Evolutionary conservation across 2,888 invertebrate genomes (phyloP), one percentile per base, ranked within the genome.

Genomic region (Dyspetes luteomarginatus): DNA sequence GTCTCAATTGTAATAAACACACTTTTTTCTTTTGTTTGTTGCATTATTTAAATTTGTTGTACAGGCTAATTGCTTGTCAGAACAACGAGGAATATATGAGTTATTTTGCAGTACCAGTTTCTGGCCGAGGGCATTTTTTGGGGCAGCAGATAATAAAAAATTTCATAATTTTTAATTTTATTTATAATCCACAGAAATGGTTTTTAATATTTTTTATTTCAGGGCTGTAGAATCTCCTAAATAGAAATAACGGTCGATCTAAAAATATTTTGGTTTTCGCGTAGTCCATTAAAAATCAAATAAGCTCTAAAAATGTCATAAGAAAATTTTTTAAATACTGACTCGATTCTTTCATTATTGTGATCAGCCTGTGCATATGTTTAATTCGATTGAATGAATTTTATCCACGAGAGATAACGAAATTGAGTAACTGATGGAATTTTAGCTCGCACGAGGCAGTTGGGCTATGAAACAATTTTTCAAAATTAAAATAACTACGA

Each of bases 1-100:
- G 76, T 68, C 80, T 76, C 76, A 80, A 80, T 80, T 76, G 71
- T 56, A 69, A 80, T 76, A 76, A 76, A 80, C 72, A 67, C 75
- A 60, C 48, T 67, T 7, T 36, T 7, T 28, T 28, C 43, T 58
- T 50, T 41, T 52, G 1, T 50, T 41, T 52, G 1, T 52, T 3
- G 30, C 67, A 15, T 45, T 56, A 50, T 19, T 17, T 30, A 56
- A 45, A 36, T 36, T 41, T 56, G 30, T 15, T 36, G 26, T 19
- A 24, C 52, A 22, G 60, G 41, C 36, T 72, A 72, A 72, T 72
- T 72, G 72, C 36, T 60, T 19, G 15, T 17, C 48, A 17, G 15
- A 15, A 48, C 5, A 48, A 48, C 5, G 48, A 48, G 17, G 48
- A 17, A 45, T 15, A 15, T 43, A n/a, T n/a, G 17, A 43, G 45